Conservation (phyloP, 2,797 vertebrate species). For the Macrochelys suwanniensis region DNA sequence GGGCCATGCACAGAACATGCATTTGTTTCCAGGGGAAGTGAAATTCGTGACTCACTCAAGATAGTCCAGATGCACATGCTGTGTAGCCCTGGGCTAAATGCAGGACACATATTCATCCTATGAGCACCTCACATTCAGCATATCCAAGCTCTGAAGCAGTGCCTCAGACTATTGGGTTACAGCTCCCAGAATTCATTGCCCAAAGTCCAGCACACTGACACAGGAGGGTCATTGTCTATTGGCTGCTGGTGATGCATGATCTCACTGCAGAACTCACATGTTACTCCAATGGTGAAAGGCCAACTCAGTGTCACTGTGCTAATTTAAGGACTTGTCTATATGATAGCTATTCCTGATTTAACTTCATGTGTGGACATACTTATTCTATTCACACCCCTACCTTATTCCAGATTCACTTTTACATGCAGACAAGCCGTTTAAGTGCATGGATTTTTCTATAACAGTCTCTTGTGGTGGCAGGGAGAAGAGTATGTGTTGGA, state of each 20-base stretch:
- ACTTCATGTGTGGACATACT: background rate
- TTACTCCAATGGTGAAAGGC: background rate
- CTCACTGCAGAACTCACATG: background rate
- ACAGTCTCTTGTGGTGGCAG: background rate
- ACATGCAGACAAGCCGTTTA: background rate
- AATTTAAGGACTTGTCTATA: background rate
- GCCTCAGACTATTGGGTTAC: too few relatives aligned
- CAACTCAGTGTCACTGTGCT: background rate
- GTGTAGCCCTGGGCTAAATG: accelerated
- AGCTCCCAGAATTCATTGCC: background rate
- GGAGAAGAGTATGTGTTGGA: background rate
- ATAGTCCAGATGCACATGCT: accelerated
- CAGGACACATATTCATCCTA: background rate
- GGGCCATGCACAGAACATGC: background rate
- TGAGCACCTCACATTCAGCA: background rate
- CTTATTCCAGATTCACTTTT: background rate
- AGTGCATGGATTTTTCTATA: background rate
- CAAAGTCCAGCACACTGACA: accelerated
- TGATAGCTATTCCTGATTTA: background rate
- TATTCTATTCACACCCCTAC: background rate
- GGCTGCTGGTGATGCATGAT: background rate
- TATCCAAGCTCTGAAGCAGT: background rate
- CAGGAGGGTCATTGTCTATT: background rate
- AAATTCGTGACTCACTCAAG: accelerated
- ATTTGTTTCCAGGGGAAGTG: background rate